Conservation (phyloP, 2,888 invertebrate species). For the Baronia brevicornis region DNA sequence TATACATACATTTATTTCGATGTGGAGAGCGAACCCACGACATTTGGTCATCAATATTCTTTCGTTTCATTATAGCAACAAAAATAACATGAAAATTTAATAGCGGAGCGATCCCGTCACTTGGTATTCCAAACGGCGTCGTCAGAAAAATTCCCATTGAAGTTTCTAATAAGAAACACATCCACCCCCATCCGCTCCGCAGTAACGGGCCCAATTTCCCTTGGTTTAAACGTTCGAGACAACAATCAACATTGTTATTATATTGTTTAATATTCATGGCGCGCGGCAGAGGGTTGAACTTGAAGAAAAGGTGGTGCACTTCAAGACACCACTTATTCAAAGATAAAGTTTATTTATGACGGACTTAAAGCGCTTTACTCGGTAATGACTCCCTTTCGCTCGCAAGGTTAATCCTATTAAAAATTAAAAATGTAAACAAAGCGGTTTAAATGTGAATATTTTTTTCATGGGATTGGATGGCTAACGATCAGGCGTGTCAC, state of each 20-base stretch:
- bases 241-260: conserved; percentile 59
- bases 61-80: not conserved
- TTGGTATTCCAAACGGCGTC: conserved; percentile 37
- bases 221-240: conserved; percentile 51
- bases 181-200: conserved; percentile 31
- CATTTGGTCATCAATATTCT: too few species aligned
- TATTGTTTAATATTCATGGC: conserved; percentile 46
- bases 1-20: too few species aligned
- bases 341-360: too few species aligned
- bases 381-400: too few species aligned
- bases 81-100: not conserved
- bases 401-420: too few species aligned
- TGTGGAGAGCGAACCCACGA: too few species aligned
- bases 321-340: conserved; percentile 24
- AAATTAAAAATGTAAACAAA: too few species aligned
- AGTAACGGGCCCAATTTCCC: conserved; percentile 50
- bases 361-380: too few species aligned
- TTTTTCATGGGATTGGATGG: too few species aligned
- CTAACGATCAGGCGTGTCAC: too few species aligned
- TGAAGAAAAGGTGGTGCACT: conserved; percentile 25
- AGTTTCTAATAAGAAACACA: conserved; percentile 43
- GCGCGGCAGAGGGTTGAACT: conserved; percentile 23
- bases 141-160: conserved; percentile 47
- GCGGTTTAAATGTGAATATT: too few species aligned
- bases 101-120: conserved; percentile 23